These are phyloP conservation scores for Cochlearius cochlearius DNA, from an alignment of 2,113 vertebrate genomes.

Conservation along the genomic window DNA sequence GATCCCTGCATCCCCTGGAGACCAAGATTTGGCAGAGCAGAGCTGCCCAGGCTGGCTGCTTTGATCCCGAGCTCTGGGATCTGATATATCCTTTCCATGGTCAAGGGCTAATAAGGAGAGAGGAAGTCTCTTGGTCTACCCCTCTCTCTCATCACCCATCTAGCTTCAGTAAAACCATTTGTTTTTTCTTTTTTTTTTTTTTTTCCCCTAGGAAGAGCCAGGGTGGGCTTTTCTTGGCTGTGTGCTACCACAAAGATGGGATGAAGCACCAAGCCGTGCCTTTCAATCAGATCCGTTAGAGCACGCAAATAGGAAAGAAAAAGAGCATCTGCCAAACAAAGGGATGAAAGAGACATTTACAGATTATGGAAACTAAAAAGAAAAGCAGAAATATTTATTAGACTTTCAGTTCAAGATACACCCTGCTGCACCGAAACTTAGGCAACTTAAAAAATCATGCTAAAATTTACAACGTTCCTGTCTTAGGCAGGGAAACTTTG, in stretches of 20 bases:
- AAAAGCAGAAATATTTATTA: background rate
- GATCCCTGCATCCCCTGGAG: background rate
- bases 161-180: background rate
- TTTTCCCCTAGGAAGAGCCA: background rate
- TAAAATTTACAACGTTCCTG: background rate
- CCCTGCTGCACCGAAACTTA: background rate
- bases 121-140: background rate
- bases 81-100: background rate
- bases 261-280: background rate
- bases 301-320: background rate
- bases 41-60: background rate
- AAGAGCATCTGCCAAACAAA: background rate
- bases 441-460: background rate
- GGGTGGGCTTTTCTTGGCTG: background rate
- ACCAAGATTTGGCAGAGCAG: background rate
- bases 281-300: background rate
- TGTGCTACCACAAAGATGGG: background rate
- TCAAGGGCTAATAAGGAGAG: background rate
- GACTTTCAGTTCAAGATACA: background rate
- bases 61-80: background rate
- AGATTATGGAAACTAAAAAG: background rate
- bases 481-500: background rate
- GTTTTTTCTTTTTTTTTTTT: background rate
- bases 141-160: background rate
- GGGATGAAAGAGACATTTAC: background rate